Base-by-base conservation (phyloP, 2,797 vertebrate genomes). In the Alexandromys oeconomus region DNA sequence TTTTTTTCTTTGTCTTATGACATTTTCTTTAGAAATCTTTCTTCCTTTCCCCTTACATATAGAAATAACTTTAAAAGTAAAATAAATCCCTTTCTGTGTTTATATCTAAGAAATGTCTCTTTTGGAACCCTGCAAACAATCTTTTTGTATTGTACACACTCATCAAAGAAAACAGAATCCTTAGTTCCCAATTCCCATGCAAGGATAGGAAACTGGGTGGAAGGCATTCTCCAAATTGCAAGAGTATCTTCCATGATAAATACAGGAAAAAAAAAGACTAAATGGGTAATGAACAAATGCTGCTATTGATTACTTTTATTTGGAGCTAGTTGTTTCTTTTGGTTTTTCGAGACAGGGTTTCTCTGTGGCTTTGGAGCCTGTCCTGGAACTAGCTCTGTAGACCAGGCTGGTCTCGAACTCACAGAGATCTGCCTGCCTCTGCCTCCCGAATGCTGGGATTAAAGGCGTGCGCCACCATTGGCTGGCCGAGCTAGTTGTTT, bases 1-100 rank as follows among this genome's bases (percentile, higher is more conserved):
- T 8, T 2, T 6, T 31, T 76, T 8, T 1, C 10, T 29, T 79
- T 67, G 57, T 13, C 43, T 59, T 61, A 65, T 6, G 43, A 31
- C 74, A 65, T n/a, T 74, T 59, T 65, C 19, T 54, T 76, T 89
- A n/a, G 51, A 79, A 96, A 34, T 21, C 27, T 59, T 54, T 92
- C 17, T 61, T 51, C 67, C 6, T 65, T 34, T 84, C 21, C 12
- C 69, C 37, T 92, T 96, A 51, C 51, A 5, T 21, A 92, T 80
- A 43, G 0, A 76, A 46, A 87, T 89, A 40, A 51, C 61, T 63
- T 93, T 61, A 48, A 92, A 95, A 82, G 34, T 15, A 76, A 95
- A 87, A 51, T 63, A 87, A 93, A 9, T 2, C 40, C 57, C 71
- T 74, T 79, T n/a, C 27, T 37, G 57, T 21, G 54, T 63, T 90